Evolutionary conservation across 2,888 invertebrate species (phyloP).

Genomic region (Cyaniris semiargus): DNA sequence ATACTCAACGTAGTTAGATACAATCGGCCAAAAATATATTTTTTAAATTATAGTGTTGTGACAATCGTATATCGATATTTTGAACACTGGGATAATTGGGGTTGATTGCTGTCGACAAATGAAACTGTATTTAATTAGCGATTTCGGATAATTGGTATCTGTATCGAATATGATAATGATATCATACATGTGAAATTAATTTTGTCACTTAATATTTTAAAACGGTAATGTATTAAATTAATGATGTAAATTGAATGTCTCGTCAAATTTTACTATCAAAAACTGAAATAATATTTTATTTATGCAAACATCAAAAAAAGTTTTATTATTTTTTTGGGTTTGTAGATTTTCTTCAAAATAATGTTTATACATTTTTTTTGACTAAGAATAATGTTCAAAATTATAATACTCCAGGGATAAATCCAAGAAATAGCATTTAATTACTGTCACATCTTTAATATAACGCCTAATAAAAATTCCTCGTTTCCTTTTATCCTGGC

Average conservation of each 20-base stretch:
- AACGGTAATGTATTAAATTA: background rate
- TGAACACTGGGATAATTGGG: background rate
- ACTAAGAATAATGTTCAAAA: background rate
- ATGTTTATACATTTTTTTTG: background rate
- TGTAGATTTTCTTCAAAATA: too few relatives aligned
- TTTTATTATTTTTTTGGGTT: too few relatives aligned
- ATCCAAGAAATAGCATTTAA: constrained; percentile 1
- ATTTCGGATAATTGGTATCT: background rate
- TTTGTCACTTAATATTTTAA: background rate
- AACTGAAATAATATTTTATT: too few relatives aligned
- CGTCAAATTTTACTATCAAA: background rate
- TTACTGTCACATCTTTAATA: background rate
- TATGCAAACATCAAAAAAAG: too few relatives aligned
- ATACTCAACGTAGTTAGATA: too few relatives aligned
- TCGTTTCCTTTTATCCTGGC: background rate
- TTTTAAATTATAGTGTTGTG: background rate
- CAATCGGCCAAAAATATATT: background rate
- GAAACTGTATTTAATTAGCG: constrained; percentile 6
- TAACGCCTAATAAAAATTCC: constrained; percentile 14
- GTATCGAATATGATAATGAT: constrained; percentile 11
- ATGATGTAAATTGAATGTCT: background rate
- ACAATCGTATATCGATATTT: background rate
- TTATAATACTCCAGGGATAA: background rate
- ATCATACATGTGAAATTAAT: constrained; percentile 8
- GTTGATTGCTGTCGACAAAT: constrained; percentile 9